Conservation (phyloP, 2,797 vertebrate species). For the Valencia hispanica region DNA sequence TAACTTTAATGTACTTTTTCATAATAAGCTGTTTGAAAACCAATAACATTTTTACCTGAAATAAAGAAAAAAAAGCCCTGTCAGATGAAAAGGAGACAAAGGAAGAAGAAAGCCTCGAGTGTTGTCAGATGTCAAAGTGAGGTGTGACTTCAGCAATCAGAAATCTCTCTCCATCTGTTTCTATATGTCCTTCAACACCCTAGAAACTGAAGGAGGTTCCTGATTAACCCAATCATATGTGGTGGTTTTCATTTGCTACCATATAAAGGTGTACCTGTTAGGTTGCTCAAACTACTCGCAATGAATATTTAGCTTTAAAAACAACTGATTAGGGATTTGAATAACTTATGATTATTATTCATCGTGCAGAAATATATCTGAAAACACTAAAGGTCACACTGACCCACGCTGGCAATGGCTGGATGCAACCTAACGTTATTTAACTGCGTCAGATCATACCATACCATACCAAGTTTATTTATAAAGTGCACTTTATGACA, state of each 20-base stretch:
- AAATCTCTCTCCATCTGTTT: background rate
- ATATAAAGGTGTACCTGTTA: background rate
- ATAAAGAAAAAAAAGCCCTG: background rate
- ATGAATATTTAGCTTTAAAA: background rate
- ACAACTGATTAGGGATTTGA: background rate
- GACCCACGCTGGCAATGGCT: too few species aligned
- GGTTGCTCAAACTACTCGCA: background rate
- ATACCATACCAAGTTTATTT: too few species aligned
- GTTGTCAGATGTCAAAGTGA: background rate
- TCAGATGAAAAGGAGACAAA: background rate
- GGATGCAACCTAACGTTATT: too few species aligned
- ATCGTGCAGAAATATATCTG: background rate
- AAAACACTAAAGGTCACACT: background rate
- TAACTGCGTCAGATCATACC: too few species aligned
- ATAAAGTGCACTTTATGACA: too few species aligned
- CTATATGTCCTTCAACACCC: background rate
- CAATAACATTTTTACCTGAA: background rate
- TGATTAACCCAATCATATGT: background rate
- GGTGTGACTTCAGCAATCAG: background rate
- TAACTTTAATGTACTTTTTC: background rate
- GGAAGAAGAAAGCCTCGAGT: background rate
- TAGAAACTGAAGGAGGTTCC: background rate
- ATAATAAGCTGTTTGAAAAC: too few species aligned
- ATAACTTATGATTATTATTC: background rate
- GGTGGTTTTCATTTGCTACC: background rate